Conservation (phyloP, 2,797 vertebrate species). For the Pantherophis vulpinus region DNA sequence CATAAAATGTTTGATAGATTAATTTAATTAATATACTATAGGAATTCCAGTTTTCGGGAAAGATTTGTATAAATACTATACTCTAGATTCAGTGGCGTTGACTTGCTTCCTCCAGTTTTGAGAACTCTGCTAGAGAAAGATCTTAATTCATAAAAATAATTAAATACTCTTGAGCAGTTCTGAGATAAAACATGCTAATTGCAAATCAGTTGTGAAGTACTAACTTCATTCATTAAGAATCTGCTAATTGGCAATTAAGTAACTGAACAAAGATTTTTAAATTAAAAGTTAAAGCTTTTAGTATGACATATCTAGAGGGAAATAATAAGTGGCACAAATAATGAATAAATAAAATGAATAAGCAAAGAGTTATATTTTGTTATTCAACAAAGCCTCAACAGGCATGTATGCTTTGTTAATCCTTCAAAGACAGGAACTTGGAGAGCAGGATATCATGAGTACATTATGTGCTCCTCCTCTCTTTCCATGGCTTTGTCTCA, state of each 20-base stretch:
- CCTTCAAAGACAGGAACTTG: neutral
- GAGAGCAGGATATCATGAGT: neutral
- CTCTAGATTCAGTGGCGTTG: neutral
- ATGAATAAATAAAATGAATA: conserved; percentile 1
- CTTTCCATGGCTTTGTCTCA: neutral
- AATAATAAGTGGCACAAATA: neutral
- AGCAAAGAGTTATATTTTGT: neutral
- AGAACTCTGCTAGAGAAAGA: neutral
- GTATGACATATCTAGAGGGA: neutral
- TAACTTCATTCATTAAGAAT: conserved; percentile 21
- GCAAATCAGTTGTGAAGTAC: conserved; percentile 12
- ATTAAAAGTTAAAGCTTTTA: neutral
- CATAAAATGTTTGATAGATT: neutral
- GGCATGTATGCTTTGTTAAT: neutral
- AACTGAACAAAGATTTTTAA: conserved; percentile 3
- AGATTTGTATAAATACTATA: neutral
- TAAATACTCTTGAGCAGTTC: conserved; percentile 6
- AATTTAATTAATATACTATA: neutral
- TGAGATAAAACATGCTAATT: conserved; percentile 19
- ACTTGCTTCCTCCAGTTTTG: neutral
- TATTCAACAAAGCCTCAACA: neutral
- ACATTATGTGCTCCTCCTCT: neutral
- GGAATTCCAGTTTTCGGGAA: neutral
- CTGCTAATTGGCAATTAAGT: conserved; percentile 23
- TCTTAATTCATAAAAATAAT: conserved; percentile 8